Evolutionary conservation across 64 coral and sea anemone species (phyloP).

Genomic region (Trachythela sp.): DNA sequence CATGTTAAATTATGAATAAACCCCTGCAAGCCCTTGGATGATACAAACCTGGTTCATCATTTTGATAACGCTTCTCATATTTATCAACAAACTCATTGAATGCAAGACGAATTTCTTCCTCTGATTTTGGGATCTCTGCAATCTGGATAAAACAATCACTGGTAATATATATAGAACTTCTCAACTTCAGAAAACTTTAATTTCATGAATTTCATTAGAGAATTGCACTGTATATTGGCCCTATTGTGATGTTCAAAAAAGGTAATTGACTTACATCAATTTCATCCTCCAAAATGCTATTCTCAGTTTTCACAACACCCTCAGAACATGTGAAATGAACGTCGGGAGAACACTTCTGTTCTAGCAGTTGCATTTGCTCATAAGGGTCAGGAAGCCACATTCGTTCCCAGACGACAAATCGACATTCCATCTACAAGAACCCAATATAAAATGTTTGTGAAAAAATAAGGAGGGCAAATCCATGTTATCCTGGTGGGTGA

Average conservation of each 20-base stretch:
- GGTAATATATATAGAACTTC: not conserved
- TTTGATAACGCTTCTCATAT: constrained; percentile 68
- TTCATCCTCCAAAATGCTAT: not conserved
- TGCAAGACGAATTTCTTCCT: constrained; percentile 34
- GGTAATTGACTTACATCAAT: not conserved
- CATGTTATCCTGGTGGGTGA: no score
- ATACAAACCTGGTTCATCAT: constrained; percentile 58
- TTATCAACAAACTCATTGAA: constrained; percentile 64
- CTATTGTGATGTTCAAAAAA: no score
- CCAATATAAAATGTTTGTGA: not conserved
- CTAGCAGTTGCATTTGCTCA: not conserved
- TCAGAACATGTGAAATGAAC: not conserved
- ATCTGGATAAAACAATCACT: not conserved
- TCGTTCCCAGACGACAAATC: not conserved
- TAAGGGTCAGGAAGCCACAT: not conserved
- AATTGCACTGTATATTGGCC: no score
- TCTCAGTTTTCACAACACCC: not conserved
- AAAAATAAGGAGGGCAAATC: not conserved
- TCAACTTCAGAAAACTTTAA: no score
- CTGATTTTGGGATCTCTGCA: constrained; percentile 22
- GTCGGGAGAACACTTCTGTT: not conserved
- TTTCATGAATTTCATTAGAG: no score
- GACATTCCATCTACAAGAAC: not conserved
- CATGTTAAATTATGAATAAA: not conserved
- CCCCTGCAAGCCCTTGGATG: not conserved